Conservation (phyloP, 35 echinoderm and acorn worm species). For the Anneissia japonica region DNA sequence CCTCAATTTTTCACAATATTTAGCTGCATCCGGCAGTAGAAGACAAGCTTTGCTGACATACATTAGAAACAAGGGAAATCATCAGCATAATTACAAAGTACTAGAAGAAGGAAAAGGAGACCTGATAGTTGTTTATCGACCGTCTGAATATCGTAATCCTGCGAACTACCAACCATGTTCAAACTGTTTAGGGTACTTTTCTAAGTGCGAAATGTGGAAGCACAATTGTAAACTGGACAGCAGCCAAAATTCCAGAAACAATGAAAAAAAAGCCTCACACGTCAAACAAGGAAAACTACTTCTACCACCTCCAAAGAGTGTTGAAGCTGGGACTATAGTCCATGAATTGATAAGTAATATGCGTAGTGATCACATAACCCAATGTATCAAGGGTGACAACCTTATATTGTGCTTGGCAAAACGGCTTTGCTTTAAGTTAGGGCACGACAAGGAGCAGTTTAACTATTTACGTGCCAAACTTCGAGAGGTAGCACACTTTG, state of each 20-base stretch:
- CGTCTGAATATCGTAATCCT: not conserved
- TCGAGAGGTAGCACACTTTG: not conserved
- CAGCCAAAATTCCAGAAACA: not conserved
- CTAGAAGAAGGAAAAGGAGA: not conserved
- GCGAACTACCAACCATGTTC: not conserved
- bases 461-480: conserved; percentile 14
- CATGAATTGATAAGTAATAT: no score
- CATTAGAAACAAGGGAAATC: not conserved
- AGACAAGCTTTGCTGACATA: not conserved
- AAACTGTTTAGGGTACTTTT: not conserved
- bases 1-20: no score
- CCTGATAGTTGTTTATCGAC: not conserved
- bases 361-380: not conserved
- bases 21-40: no score
- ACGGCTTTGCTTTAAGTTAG: conserved; percentile 4
- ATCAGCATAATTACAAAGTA: not conserved
- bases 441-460: conserved; percentile 26
- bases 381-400: not conserved
- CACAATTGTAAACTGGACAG: not conserved
- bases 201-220: not conserved
- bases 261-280: not conserved
- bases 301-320: no score
- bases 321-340: no score
- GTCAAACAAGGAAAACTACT: not conserved
- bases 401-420: conserved; percentile 5